Evolutionary conservation across 2,113 vertebrate genomes (phyloP).

Genomic region (Monopterus albus): DNA sequence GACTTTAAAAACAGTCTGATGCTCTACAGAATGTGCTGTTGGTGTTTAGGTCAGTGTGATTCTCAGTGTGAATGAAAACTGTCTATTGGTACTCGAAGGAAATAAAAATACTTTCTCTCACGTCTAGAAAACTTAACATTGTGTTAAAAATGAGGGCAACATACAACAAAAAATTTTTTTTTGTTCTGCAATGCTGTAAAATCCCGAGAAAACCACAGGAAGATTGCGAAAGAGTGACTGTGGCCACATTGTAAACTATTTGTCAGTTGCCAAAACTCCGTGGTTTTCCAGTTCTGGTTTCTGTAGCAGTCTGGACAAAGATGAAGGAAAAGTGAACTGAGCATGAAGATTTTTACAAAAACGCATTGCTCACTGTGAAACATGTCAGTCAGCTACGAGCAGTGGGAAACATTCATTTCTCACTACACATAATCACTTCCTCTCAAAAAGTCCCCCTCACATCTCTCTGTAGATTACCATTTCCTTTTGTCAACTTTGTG

Average conservation of each 20-base stretch:
- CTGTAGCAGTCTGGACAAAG: neutral
- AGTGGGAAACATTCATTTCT: neutral
- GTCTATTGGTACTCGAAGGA: neutral
- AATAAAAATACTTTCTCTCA: conserved; percentile 2
- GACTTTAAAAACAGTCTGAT: neutral
- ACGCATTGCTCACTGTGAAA: neutral
- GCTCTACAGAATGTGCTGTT: neutral
- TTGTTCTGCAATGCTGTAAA: conserved; percentile 2
- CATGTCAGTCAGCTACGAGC: neutral
- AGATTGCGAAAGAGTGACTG: conserved; percentile 12
- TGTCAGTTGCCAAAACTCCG: neutral
- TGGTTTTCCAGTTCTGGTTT: conserved; percentile 37
- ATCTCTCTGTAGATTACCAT: neutral
- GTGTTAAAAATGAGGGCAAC: neutral
- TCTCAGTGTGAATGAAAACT: conserved; percentile 10
- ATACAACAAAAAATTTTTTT: too few relatives aligned
- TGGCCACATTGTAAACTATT: neutral
- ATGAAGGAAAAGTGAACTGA: neutral
- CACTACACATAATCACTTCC: neutral
- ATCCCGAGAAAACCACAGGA: conserved; percentile 16
- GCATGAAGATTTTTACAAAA: neutral
- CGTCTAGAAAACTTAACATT: neutral
- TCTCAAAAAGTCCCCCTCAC: neutral
- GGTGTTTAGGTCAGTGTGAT: neutral
- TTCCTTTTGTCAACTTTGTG: neutral